A percentile compares a stretch with the other conserved stretches of the same genome.
Evolutionary conservation across 2,888 invertebrate species (phyloP).

Genomic region (Trypoxylon attenuatum): DNA sequence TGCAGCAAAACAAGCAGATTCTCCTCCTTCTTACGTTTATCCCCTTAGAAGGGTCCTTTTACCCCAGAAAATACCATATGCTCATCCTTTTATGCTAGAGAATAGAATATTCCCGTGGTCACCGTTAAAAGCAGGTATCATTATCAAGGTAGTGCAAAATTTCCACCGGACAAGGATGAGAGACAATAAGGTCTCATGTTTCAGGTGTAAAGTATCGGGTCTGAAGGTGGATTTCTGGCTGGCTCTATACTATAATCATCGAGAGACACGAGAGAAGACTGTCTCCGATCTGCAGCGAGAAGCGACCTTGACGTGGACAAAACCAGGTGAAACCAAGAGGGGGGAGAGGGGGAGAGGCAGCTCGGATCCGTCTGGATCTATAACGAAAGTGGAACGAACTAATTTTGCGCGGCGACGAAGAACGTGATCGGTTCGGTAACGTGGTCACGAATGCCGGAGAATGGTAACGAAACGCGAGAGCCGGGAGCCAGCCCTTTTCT

Average conservation of each 20-base stretch:
- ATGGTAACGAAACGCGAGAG: constrained; percentile 40
- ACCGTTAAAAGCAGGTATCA: no score
- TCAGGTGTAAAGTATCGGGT: no score
- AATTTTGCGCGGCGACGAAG: constrained; percentile 52
- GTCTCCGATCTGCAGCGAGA: neutral
- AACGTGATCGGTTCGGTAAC: constrained; percentile 23
- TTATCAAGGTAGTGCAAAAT: no score
- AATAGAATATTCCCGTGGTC: no score
- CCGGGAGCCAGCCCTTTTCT: neutral
- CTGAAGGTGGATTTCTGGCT: no score
- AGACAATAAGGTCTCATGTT: no score
- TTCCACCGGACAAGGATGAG: no score
- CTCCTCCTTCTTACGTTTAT: no score
- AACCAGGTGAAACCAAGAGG: constrained; percentile 22
- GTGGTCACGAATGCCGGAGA: constrained; percentile 11
- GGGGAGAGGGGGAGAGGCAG: constrained; percentile 1
- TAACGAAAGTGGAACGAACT: constrained; percentile 61
- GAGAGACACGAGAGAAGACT: neutral
- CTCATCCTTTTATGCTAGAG: no score
- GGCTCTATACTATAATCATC: neutral
- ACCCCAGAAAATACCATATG: no score
- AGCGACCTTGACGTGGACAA: constrained; percentile 17
- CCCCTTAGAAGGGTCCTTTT: no score
- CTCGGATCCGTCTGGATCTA: constrained; percentile 11
- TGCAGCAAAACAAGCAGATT: no score